Percentiles rank a stretch among this genome's conserved stretches.
phyloP scores from a whole-genome alignment of 2,113 vertebrate species.

The Gnathonemus longibarbis region DNA sequence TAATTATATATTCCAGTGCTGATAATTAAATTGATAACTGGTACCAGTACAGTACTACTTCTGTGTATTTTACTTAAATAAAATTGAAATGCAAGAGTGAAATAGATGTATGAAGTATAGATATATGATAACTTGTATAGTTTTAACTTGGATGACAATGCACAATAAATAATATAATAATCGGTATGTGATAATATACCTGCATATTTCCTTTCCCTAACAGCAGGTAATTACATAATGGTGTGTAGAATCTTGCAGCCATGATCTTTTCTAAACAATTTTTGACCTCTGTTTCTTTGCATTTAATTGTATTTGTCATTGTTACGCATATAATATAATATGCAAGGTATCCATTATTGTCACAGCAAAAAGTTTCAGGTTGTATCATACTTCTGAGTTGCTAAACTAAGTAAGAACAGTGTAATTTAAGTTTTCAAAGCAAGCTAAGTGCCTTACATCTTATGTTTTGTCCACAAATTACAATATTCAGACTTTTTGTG shows the following conservation, averaged over 20 bases:
- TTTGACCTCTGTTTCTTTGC: neutral
- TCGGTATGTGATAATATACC: neutral
- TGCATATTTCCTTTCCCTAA: neutral
- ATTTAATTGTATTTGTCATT: neutral
- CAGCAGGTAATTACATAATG: neutral
- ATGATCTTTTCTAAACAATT: neutral
- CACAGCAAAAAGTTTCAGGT: neutral
- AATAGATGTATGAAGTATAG: neutral
- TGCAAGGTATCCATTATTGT: neutral
- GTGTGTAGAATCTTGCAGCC: neutral
- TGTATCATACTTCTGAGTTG: neutral
- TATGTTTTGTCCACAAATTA: neutral
- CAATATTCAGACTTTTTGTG: neutral
- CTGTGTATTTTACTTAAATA: neutral
- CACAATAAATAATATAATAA: neutral
- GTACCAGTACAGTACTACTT: neutral
- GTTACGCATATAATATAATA: neutral
- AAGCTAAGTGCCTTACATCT: neutral
- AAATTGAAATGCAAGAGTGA: neutral
- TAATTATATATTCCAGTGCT: neutral
- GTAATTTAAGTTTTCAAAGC: neutral
- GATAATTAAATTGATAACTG: neutral
- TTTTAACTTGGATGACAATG: neutral
- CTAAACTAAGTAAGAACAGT: neutral
- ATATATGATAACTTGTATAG: neutral